Percentiles rank a stretch among this genome's conserved stretches.
Conservation (phyloP, 2,888 invertebrate species). For the Tanypteryx hageni region DNA sequence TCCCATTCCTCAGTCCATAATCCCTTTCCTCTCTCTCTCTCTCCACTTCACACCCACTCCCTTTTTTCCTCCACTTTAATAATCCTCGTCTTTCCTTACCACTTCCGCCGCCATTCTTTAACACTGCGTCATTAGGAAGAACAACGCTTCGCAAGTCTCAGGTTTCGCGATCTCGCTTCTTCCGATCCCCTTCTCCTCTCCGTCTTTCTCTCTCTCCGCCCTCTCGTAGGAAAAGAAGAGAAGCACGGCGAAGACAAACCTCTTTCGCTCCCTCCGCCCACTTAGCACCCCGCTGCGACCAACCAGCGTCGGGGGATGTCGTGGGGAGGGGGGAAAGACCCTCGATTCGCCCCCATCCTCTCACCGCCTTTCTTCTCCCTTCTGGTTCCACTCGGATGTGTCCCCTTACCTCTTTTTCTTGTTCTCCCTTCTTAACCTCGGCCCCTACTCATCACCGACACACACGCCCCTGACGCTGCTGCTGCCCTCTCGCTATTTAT, state of each 20-base stretch:
- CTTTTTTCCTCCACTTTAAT: neutral
- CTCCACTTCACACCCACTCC: neutral
- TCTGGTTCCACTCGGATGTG: conserved; percentile 23
- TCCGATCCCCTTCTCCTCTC: neutral
- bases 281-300: neutral
- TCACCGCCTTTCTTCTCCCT: conserved; percentile 9
- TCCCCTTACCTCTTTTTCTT: conserved; percentile 56
- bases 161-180: neutral
- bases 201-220: neutral
- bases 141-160: neutral
- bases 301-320: conserved; percentile 22
- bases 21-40: neutral
- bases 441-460: neutral
- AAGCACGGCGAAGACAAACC: neutral
- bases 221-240: neutral
- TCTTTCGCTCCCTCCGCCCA: neutral
- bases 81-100: neutral
- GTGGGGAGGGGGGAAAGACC: neutral
- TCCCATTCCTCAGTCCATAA: neutral
- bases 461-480: too few species aligned
- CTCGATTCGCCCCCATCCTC: neutral
- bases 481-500: too few species aligned
- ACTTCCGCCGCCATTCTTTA: neutral
- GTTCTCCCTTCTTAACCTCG: neutral
- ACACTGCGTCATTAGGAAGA: neutral